Percentiles rank a stretch among this genome's conserved stretches.
Conservation (phyloP, 2,797 vertebrate species). For the Lycodopsis pacificus region DNA sequence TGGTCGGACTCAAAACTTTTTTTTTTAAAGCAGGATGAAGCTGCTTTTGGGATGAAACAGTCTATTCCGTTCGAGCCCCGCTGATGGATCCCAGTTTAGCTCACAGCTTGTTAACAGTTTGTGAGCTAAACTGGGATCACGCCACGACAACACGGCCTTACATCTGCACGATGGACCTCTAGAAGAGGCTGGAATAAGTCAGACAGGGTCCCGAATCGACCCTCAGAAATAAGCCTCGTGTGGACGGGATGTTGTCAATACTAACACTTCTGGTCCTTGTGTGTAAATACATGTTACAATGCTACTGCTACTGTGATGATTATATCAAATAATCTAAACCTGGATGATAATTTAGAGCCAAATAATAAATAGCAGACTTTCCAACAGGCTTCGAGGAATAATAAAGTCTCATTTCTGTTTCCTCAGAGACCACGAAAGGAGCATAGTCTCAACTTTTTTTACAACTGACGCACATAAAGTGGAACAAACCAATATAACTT, state of each 20-base stretch:
- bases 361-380: not conserved
- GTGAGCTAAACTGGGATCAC: not conserved
- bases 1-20: not conserved
- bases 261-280: not conserved
- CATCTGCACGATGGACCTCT: not conserved
- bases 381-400: no score
- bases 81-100: not conserved
- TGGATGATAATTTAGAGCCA: not conserved
- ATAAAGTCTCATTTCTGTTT: not conserved
- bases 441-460: not conserved
- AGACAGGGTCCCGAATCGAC: not conserved
- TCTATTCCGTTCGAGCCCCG: not conserved
- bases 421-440: not conserved
- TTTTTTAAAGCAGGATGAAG: not conserved
- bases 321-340: not conserved
- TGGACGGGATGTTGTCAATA: not conserved
- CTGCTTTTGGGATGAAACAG: no score
- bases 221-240: not conserved
- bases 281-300: not conserved
- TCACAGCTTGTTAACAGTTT: not conserved
- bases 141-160: not conserved
- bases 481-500: constrained; percentile 27
- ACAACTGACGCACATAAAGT: not conserved
- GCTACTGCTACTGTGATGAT: not conserved
- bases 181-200: not conserved